phyloP scores from a whole-genome alignment of 2,113 vertebrate genomes.

The Brachyhypopomus occidentalis region DNA sequence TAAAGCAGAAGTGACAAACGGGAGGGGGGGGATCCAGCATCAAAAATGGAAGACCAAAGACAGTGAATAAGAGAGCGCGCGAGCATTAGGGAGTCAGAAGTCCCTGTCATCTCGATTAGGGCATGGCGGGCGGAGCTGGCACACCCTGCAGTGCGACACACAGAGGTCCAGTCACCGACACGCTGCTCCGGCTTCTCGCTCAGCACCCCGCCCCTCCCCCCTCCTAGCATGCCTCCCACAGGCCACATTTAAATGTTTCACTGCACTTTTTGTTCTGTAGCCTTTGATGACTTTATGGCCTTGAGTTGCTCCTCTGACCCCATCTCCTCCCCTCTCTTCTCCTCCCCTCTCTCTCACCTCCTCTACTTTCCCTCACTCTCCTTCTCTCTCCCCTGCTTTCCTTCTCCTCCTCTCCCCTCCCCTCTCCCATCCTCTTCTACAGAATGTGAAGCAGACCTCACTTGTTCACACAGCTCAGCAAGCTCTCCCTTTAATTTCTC shows the following conservation, averaged over 20 bases:
- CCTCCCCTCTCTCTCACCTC: background rate
- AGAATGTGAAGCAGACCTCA: background rate
- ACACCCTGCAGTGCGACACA: slow-evolving; percentile 27
- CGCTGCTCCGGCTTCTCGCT: background rate
- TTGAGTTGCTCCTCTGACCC: background rate
- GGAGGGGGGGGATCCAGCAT: background rate
- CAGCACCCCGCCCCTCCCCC: background rate
- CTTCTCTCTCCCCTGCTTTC: background rate
- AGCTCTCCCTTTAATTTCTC: slow-evolving; percentile 3
- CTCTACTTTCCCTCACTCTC: no score
- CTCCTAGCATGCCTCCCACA: background rate
- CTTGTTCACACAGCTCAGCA: background rate
- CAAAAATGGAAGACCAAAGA: background rate
- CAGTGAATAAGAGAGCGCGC: background rate
- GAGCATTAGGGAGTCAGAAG: slow-evolving; percentile 1
- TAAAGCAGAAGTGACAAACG: background rate
- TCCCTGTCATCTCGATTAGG: slow-evolving; percentile 25
- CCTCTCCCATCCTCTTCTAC: background rate
- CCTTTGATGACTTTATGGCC: background rate
- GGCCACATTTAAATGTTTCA: slow-evolving; percentile 28
- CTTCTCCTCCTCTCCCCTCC: background rate
- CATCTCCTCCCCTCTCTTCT: background rate
- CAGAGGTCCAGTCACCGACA: slow-evolving; percentile 31
- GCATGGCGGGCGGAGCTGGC: slow-evolving; percentile 2
- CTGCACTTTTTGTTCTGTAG: slow-evolving; percentile 9